Base-by-base conservation (phyloP, 2,113 vertebrate species). In the Etheostoma spectabile region DNA sequence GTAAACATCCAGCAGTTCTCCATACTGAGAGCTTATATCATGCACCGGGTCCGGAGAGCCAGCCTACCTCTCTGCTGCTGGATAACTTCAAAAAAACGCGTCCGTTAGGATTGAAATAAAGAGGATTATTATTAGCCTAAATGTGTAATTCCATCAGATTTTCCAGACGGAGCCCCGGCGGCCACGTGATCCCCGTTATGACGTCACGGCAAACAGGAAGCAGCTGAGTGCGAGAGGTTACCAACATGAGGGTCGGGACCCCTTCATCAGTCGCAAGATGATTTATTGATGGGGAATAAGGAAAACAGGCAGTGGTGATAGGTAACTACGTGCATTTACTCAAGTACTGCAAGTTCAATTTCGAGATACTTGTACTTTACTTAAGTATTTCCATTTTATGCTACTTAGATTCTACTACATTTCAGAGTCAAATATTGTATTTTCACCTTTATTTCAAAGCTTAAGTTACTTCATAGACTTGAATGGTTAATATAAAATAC, bases 11-110 rank as follows among this genome's bases (percentile, higher is more conserved):
- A 48, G 60, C 60, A 35, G 38, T 19, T 86, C 88, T 93, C 92
- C 94, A 95, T 93, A 6, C n/a, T 48, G 13, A 0, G 72, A 30
- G 64, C 83, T 88, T 93, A 90, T 91, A 92, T 88, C 19, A 21
- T 1, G 85, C 22, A 13, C n/a, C 22, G 22, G 21, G 3, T 2
- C 62, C 1, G 15, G 8, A 73, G 38, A 79, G 63, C 48, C 87
- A 51, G 71, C 82, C 86, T 78, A 13, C 79, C 24, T 62, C 78
- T 57, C 7, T 35, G 16, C 53, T 72, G 74, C 90, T 49, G 75
- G 53, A 6, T 2, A 0, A 8, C 3, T 18, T 19, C 5, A 71
- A 22, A 35, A 65, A 65, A 35, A 16, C 42, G 42, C 27, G 5
- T 22, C 27, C 14, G n/a, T 3, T 62, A 12, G 38, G 8, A 61